phyloP scores from a whole-genome alignment of 2,888 invertebrate species.

The Macropis europaea region DNA sequence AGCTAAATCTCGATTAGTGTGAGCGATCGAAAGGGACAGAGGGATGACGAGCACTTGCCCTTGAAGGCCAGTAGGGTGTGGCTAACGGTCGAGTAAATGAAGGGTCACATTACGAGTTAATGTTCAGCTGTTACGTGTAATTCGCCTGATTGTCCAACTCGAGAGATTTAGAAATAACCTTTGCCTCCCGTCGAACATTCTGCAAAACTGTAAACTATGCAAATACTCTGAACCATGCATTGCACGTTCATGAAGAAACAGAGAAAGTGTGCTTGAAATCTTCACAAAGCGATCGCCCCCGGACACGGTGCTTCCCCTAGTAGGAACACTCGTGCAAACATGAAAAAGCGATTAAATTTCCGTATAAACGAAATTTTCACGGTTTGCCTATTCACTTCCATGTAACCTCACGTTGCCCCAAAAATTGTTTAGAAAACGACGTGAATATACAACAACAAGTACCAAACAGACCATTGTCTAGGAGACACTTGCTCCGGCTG shows the following conservation, averaged over 20 bases:
- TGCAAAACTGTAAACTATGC: slow-evolving; percentile 10
- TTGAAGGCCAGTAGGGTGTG: slow-evolving; percentile 67
- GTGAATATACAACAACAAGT: too few relatives aligned
- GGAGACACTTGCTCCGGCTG: too few relatives aligned
- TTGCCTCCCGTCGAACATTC: too few relatives aligned
- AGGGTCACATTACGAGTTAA: slow-evolving; percentile 79
- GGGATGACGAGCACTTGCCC: slow-evolving; percentile 68
- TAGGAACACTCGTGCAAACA: slow-evolving; percentile 34
- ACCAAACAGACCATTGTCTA: too few relatives aligned
- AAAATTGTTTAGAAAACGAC: too few relatives aligned
- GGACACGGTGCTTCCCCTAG: slow-evolving; percentile 54
- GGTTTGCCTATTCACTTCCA: too few relatives aligned
- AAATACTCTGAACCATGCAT: slow-evolving; percentile 15
- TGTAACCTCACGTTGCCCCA: too few relatives aligned
- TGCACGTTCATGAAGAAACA: slow-evolving; percentile 12
- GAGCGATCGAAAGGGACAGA: slow-evolving; percentile 66
- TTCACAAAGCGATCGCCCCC: slow-evolving; percentile 66
- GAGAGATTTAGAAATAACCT: slow-evolving; percentile 67
- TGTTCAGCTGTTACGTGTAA: slow-evolving; percentile 79
- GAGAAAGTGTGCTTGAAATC: slow-evolving; percentile 41
- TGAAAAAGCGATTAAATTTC: slow-evolving; percentile 47
- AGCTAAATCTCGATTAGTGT: slow-evolving; percentile 66
- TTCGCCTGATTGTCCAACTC: slow-evolving; percentile 76
- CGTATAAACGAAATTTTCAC: slow-evolving; percentile 48
- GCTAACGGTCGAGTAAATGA: slow-evolving; percentile 79